Evolutionary conservation across 2,113 vertebrate genomes (phyloP).

Genomic region (Rhabdornis inornatus): DNA sequence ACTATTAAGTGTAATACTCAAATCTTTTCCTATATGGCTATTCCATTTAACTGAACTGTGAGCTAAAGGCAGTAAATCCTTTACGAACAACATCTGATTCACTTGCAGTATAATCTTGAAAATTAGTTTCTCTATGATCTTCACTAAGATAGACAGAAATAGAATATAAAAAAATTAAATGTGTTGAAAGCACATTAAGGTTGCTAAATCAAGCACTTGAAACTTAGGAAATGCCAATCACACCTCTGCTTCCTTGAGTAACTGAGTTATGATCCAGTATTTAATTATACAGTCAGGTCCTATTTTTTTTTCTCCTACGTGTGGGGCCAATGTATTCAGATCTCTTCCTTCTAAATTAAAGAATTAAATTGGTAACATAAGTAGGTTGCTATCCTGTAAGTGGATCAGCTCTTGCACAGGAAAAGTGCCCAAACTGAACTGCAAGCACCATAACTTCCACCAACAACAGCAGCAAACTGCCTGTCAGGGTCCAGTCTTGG

Average conservation of each 20-base stretch:
- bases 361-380: conserved; percentile 46
- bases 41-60: neutral
- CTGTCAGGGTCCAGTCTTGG: neutral
- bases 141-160: conserved; percentile 1
- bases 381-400: conserved; percentile 18
- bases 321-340: conserved; percentile 32
- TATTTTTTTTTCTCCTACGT: conserved; percentile 33
- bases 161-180: conserved; percentile 5
- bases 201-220: conserved; percentile 42
- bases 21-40: neutral
- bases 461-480: neutral
- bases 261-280: conserved; percentile 55
- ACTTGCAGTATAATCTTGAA: neutral
- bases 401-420: neutral
- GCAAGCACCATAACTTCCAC: neutral
- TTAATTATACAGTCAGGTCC: conserved; percentile 54
- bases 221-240: conserved; percentile 60
- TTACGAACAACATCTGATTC: neutral
- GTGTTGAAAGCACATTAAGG: conserved; percentile 21
- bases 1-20: neutral
- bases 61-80: neutral
- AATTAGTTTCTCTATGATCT: neutral
- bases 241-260: conserved; percentile 51
- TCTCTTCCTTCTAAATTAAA: conserved; percentile 52
- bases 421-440: neutral